phyloP scores from a whole-genome alignment of 2,113 vertebrate species.

The Leucopsar rothschildi region DNA sequence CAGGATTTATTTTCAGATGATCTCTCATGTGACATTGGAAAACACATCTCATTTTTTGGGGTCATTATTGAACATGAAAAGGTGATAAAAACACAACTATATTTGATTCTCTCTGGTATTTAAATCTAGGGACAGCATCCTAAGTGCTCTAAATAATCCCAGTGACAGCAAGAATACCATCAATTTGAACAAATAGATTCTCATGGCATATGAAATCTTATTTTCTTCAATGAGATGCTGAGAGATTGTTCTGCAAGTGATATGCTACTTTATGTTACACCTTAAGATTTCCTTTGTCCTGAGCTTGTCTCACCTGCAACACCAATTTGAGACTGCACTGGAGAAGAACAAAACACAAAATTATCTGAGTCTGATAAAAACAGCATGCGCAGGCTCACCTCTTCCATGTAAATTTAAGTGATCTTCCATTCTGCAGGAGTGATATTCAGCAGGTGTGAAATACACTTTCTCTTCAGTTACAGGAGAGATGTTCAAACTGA shows the following conservation, averaged over 20 bases:
- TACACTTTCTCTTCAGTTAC: not conserved
- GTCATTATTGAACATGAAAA: not conserved
- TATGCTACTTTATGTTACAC: not conserved
- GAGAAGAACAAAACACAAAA: not conserved
- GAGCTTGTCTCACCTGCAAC: not conserved
- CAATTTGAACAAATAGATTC: not conserved
- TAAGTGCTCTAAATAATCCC: not conserved
- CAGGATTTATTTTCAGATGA: not conserved
- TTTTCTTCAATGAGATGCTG: not conserved
- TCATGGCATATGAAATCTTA: not conserved
- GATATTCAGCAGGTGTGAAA: not conserved
- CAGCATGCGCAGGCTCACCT: fast-evolving
- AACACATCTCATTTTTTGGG: not conserved
- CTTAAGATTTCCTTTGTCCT: not conserved
- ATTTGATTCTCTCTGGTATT: not conserved
- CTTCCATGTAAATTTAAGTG: not conserved
- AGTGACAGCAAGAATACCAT: not conserved
- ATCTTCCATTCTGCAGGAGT: not conserved
- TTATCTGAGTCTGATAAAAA: not conserved
- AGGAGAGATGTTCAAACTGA: not conserved
- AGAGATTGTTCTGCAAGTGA: not conserved
- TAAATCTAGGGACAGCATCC: not conserved
- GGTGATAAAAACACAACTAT: not conserved
- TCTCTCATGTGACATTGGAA: not conserved
- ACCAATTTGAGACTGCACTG: not conserved